Conservation (phyloP, 2,113 vertebrate genomes). For the Bubo scandiacus region DNA sequence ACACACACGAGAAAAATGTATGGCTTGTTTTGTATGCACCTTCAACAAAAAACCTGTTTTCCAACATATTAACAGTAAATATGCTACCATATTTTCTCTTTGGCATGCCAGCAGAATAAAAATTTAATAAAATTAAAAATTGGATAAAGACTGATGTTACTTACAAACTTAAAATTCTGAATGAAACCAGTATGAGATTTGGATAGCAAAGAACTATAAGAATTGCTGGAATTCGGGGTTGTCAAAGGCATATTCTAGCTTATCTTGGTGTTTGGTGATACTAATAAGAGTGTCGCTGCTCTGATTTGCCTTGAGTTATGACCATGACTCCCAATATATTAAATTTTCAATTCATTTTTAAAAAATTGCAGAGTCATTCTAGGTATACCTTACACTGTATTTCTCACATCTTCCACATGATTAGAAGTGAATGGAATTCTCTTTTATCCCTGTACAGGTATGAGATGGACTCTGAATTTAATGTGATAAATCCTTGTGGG, state of each 20-base stretch:
- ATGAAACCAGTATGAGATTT: background rate
- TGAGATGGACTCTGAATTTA: background rate
- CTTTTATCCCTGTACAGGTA: background rate
- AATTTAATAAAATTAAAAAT: background rate
- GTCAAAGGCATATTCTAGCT: background rate
- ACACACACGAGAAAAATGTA: background rate
- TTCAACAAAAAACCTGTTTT: background rate
- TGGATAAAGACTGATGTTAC: background rate
- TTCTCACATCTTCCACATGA: background rate
- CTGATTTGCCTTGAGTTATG: background rate
- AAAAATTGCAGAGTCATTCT: background rate
- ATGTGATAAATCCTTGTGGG: background rate
- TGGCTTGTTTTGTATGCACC: background rate
- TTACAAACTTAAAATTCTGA: background rate
- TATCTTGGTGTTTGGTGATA: background rate
- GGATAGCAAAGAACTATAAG: background rate
- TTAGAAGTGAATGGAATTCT: background rate
- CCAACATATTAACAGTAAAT: background rate
- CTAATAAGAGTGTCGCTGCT: accelerated
- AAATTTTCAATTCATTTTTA: background rate
- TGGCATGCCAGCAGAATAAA: background rate
- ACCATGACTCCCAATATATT: background rate
- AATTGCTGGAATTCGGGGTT: background rate
- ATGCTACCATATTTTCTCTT: background rate
- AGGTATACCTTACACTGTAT: background rate